Evolutionary conservation across 37 sponge, comb jelly and placozoan species (phyloP).

Genomic region (Agelas oroides): DNA sequence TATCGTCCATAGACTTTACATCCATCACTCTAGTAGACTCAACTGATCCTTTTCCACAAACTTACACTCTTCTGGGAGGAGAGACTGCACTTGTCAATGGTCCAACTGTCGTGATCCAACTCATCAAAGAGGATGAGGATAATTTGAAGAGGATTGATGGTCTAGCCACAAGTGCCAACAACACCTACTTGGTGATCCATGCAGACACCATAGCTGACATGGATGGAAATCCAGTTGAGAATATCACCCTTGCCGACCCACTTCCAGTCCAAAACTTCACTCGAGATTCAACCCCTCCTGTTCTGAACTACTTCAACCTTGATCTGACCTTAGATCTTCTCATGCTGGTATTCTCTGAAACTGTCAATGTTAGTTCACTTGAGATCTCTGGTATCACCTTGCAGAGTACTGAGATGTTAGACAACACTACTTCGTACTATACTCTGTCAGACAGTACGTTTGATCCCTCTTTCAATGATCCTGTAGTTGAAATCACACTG

Average conservation of each 20-base stretch:
- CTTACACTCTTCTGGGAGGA: conserved; percentile 48
- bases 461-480: conserved; percentile 14
- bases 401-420: conserved; percentile 52
- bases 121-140: conserved; percentile 74
- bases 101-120: conserved; percentile 44
- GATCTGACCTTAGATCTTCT: conserved; percentile 67
- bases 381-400: conserved; percentile 59
- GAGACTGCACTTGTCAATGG: conserved; percentile 39
- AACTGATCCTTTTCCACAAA: background rate
- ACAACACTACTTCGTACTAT: conserved; percentile 45
- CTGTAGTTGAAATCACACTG: conserved; percentile 54
- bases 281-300: conserved; percentile 70
- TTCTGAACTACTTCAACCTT: conserved; percentile 61
- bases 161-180: conserved; percentile 65
- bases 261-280: conserved; percentile 57
- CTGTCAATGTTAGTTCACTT: conserved; percentile 76
- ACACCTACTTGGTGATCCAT: conserved; percentile 70
- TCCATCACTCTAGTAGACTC: conserved; percentile 70
- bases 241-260: conserved; percentile 20
- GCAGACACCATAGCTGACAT: conserved; percentile 74
- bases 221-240: conserved; percentile 68
- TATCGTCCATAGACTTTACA: conserved; percentile 71
- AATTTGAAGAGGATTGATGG: conserved; percentile 76
- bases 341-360: conserved; percentile 73
- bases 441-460: conserved; percentile 69